phyloP scores from a whole-genome alignment of 1,140 invertebrate species.

The Onthophagus taurus region DNA sequence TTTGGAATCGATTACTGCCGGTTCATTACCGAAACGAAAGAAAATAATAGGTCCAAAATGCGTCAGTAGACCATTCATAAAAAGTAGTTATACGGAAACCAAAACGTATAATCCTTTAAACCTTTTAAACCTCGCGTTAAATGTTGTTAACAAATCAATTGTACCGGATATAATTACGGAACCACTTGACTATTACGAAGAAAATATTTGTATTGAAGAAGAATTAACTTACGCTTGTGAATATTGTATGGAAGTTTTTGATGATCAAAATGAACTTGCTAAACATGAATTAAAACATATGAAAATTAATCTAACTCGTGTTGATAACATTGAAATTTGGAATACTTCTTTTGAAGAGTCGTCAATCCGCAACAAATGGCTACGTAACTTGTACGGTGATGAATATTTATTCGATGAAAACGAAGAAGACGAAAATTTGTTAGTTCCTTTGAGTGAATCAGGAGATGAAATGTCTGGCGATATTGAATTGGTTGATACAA shows the following conservation, averaged over 20 bases:
- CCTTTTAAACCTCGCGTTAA: slow-evolving; percentile 23
- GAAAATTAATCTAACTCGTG: slow-evolving; percentile 24
- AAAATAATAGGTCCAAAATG: slow-evolving; percentile 16
- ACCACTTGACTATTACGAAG: slow-evolving; percentile 6
- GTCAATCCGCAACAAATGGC: slow-evolving; percentile 28
- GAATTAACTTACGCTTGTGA: slow-evolving; percentile 19
- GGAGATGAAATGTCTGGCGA: slow-evolving; percentile 14
- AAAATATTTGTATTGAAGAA: background rate
- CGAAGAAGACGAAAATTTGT: slow-evolving; percentile 20
- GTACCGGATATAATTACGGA: slow-evolving; percentile 24
- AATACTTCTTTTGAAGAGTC: slow-evolving; percentile 19
- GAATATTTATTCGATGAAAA: slow-evolving; percentile 13
- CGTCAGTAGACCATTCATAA: slow-evolving; percentile 1
- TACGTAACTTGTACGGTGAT: slow-evolving; percentile 14
- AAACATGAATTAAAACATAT: slow-evolving; percentile 31
- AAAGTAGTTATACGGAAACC: slow-evolving; percentile 7
- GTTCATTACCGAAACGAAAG: slow-evolving; percentile 15
- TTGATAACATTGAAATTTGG: slow-evolving; percentile 28
- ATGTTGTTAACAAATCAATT: slow-evolving; percentile 27
- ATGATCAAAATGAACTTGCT: slow-evolving; percentile 26
- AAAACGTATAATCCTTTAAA: slow-evolving; percentile 25
- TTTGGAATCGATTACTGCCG: background rate
- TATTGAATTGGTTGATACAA: slow-evolving; percentile 14
- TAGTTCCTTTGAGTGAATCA: slow-evolving; percentile 21
- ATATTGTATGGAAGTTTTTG: slow-evolving; percentile 25